These are phyloP conservation scores for Bagarius yarrelli DNA, from an alignment of 2,113 vertebrate species.

Conservation along the genomic window DNA sequence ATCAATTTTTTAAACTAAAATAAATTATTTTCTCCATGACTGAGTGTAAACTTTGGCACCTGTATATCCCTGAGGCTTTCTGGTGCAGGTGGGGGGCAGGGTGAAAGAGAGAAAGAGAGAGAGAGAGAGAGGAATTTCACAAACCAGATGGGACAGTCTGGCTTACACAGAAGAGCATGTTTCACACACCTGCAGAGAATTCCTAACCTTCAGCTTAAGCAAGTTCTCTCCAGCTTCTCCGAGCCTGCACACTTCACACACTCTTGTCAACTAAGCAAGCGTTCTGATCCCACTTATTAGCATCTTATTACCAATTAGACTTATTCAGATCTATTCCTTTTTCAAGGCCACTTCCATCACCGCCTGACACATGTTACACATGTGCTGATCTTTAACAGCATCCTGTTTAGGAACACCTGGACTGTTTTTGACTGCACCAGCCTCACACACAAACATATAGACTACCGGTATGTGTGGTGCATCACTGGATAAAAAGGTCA, in stretches of 20 bases:
- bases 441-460: not conserved
- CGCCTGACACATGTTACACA: not conserved
- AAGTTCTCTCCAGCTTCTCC: constrained; percentile 33
- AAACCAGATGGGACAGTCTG: constrained; percentile 52
- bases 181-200: constrained; percentile 53
- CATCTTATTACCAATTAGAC: not conserved
- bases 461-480: not conserved
- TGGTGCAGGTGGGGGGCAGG: not conserved
- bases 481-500: constrained; percentile 46
- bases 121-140: constrained; percentile 20
- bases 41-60: constrained; percentile 31
- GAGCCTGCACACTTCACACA: constrained; percentile 8
- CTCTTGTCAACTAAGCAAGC: not conserved
- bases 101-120: not conserved
- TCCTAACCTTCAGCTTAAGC: constrained; percentile 34
- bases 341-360: not conserved
- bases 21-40: constrained; percentile 12
- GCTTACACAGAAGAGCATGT: constrained; percentile 39
- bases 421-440: not conserved
- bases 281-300: not conserved
- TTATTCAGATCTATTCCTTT: not conserved
- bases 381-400: not conserved
- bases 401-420: not conserved
- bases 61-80: constrained; percentile 25
- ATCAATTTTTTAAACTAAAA: constrained; percentile 3